Evolutionary conservation across 2,797 vertebrate species (phyloP).

Genomic region (Chloroceryle amazona): DNA sequence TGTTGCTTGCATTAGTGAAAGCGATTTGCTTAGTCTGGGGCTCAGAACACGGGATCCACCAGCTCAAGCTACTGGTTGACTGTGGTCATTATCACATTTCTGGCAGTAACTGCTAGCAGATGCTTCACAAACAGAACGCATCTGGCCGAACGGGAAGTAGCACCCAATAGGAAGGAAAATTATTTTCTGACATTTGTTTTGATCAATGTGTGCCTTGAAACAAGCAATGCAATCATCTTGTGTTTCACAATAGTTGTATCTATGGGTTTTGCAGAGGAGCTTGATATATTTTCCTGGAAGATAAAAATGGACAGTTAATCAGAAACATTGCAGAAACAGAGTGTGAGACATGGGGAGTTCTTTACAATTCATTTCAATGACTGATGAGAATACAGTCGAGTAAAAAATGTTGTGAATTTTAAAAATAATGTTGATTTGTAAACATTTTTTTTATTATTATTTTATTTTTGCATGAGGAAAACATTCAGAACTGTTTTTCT

Average conservation of each 20-base stretch:
- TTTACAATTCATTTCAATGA: not conserved
- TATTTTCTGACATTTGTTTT: not conserved
- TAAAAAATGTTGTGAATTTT: not conserved
- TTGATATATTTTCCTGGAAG: not conserved
- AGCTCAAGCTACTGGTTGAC: not conserved
- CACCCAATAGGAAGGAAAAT: not conserved
- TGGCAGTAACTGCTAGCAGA: conserved; percentile 45
- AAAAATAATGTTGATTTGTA: not conserved
- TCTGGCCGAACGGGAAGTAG: not conserved
- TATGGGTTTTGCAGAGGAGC: not conserved
- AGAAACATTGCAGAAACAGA: not conserved
- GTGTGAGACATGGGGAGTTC: not conserved
- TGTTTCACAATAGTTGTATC: not conserved
- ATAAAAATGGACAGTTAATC: not conserved
- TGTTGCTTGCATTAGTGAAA: not conserved
- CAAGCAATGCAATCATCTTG: not conserved
- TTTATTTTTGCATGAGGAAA: not conserved
- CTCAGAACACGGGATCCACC: not conserved
- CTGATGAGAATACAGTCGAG: not conserved
- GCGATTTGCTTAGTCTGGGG: not conserved
- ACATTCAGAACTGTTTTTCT: not conserved
- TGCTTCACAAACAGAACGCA: not conserved
- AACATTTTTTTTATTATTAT: not conserved
- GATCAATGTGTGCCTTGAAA: not conserved
- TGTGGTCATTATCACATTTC: conserved; percentile 12